A percentile compares a stretch with the other conserved stretches of the same genome.
These are phyloP conservation scores for Myotis findleyi DNA, from an alignment of 2,797 vertebrate species.

Conservation along the genomic window DNA sequence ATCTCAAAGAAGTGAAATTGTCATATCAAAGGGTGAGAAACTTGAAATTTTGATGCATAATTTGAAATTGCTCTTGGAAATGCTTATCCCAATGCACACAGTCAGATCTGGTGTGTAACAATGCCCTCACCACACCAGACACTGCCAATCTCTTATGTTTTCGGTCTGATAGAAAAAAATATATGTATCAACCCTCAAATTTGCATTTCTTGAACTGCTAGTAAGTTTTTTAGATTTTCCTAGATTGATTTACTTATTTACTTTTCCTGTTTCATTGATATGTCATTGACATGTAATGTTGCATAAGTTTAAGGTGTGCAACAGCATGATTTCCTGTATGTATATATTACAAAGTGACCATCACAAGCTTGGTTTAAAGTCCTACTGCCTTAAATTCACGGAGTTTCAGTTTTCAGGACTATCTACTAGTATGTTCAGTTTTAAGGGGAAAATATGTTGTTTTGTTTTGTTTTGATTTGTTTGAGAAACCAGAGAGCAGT, in stretches of 20 bases:
- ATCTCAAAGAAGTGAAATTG: neutral
- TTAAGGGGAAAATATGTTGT: neutral
- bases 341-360: neutral
- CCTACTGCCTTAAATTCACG: neutral
- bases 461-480: neutral
- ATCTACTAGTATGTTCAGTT: neutral
- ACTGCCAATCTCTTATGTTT: neutral
- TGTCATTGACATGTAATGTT: neutral
- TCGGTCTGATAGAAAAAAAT: neutral
- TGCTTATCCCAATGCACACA: neutral
- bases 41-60: neutral
- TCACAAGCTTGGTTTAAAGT: neutral
- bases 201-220: neutral
- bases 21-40: neutral
- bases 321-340: neutral
- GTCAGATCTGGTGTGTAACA: rapidly evolving
- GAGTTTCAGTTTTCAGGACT: neutral
- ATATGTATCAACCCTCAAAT: neutral
- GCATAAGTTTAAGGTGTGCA: neutral
- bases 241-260: neutral
- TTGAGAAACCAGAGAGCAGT: neutral
- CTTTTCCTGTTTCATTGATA: neutral
- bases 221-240: neutral
- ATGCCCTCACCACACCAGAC: rapidly evolving
- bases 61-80: neutral